Evolutionary conservation across 2,797 vertebrate genomes (phyloP).

Genomic region (Coreius guichenoti): DNA sequence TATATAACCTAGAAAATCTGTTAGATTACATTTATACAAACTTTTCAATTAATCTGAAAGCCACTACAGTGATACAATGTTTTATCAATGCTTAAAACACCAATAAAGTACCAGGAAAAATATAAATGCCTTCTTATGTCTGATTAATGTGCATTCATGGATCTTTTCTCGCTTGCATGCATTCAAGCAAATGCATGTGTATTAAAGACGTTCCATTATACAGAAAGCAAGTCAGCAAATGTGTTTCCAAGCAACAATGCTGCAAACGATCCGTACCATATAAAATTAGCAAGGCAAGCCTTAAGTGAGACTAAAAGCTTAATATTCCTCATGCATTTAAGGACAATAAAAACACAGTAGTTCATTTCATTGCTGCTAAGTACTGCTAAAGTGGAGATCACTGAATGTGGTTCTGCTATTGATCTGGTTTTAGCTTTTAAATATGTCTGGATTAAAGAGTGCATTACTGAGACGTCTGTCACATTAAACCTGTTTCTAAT

Average conservation of each 20-base stretch:
- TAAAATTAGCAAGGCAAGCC: slow-evolving; percentile 12
- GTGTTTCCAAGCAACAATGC: slow-evolving; percentile 16
- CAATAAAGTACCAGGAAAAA: background rate
- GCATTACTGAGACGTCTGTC: slow-evolving; percentile 42
- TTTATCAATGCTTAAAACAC: slow-evolving; percentile 1
- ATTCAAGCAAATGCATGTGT: slow-evolving; percentile 7
- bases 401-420: slow-evolving; percentile 28
- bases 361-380: background rate
- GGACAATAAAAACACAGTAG: background rate
- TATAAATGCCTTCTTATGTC: background rate
- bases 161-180: slow-evolving; percentile 6
- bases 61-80: background rate
- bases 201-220: background rate
- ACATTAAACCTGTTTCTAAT: slow-evolving; percentile 54
- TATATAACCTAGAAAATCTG: slow-evolving; percentile 17
- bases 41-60: slow-evolving; percentile 1
- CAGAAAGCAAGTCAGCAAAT: slow-evolving; percentile 17
- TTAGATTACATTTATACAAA: background rate
- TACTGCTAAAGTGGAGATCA: background rate
- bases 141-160: background rate
- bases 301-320: slow-evolving; percentile 14
- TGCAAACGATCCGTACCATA: slow-evolving; percentile 15
- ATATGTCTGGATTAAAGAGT: slow-evolving; percentile 37
- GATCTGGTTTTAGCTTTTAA: slow-evolving; percentile 51
- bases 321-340: slow-evolving; percentile 1